A percentile compares a stretch with the other conserved stretches of the same genome.
Evolutionary conservation across 2,888 invertebrate species (phyloP).

Genomic region (Furcula furcula): DNA sequence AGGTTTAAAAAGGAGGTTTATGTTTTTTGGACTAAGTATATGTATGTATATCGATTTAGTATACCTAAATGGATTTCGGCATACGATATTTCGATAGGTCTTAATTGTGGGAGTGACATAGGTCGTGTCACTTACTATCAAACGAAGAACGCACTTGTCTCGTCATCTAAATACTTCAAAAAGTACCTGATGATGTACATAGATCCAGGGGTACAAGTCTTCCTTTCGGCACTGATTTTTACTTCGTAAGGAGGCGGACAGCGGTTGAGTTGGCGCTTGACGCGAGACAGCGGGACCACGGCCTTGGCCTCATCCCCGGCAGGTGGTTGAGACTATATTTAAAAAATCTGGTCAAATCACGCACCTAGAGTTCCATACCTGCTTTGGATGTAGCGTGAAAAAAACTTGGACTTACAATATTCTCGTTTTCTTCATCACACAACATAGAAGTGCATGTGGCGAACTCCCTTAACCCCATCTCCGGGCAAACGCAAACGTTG

Average conservation of each 20-base stretch:
- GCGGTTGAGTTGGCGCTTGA: conserved; percentile 17
- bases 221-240: conserved; percentile 26
- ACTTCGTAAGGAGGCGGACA: conserved; percentile 39
- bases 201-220: conserved; percentile 53
- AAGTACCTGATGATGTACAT: conserved; percentile 62
- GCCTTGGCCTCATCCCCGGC: conserved; percentile 2
- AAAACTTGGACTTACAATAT: conserved; percentile 19
- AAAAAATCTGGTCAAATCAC: too few species aligned
- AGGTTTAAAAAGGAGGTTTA: too few species aligned
- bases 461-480: conserved; percentile 59
- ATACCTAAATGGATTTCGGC: too few species aligned
- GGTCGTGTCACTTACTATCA: too few species aligned
- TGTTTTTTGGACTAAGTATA: too few species aligned
- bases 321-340: not conserved
- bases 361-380: too few species aligned
- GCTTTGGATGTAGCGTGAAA: too few species aligned
- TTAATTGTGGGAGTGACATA: too few species aligned
- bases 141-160: too few species aligned
- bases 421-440: conserved; percentile 36
- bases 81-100: too few species aligned
- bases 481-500: conserved; percentile 68
- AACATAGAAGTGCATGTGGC: conserved; percentile 52
- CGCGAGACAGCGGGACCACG: conserved; percentile 6
- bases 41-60: too few species aligned
- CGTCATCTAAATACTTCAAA: too few species aligned